Base-by-base conservation (phyloP, 2,797 vertebrate genomes). In the Darevskia mixta region DNA sequence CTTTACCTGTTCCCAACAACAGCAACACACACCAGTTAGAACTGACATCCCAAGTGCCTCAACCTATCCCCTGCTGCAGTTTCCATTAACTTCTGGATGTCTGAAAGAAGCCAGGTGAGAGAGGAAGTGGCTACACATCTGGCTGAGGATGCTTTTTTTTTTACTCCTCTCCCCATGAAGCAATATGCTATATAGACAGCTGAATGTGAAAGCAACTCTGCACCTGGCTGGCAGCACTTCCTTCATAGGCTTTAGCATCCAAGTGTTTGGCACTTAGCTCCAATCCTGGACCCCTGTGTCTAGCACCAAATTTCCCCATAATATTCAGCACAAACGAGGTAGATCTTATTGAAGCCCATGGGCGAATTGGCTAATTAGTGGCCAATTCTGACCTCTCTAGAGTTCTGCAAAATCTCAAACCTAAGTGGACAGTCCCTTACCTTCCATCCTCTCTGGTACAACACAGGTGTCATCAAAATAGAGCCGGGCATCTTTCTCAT, bases 381-480 rank as follows among this genome's bases (percentile, higher is more conserved):
- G 55, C 82, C 75, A 85, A 49, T 43, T 69, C 61, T 20, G 9
- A 55, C 4, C 23, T 18, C 25, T 58, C 32, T 8, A 23, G 61
- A 64, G 20, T 64, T 64, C 20, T 64, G 61, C 61, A 64, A 64
- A 64, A 64, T 1, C n/a, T 9, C 6, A 69, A 3, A 29, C 66
- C 25, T 25, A 32, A 17, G 8, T 4, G 23, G 18, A 29, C 7
- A 69, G 61, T 55, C 13, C 58, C 96, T 97, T 93, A 99, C 98
- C 98, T 95, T 99, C 98, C 92, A 99, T 95, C 92, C 98, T 97
- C 89, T 99, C 98, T 0, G 98, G 98, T 88, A 99, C 98, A 88
- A 99, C 98, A 0, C 98, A 99, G 0, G 98, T 97, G 83, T 99
- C 98, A 25, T 99, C 98, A 7, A 98, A 99, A 95, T 98, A 99